Evolutionary conservation across 2,797 vertebrate species (phyloP), one percentile per base, ranked within the genome.

Genomic region (Lepilemur septentrionalis): DNA sequence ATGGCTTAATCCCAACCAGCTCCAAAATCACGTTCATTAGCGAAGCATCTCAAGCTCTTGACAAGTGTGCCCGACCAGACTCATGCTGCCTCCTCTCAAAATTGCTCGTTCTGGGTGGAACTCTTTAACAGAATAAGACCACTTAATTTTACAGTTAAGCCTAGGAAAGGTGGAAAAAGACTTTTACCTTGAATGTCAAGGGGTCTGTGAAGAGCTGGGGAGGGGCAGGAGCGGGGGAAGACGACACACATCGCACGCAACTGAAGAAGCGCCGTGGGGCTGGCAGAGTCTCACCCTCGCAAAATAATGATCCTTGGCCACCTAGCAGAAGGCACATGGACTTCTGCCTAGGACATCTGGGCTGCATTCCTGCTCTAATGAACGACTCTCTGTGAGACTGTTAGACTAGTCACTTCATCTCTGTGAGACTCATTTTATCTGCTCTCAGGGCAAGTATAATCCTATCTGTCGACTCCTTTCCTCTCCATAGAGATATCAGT

Each of bases 1-100:
- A 97, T 93, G 97, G 82, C 88, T 96, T 97, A 94, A 96, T 98
- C 96, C 87, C 48, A 94, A 78, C 78, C 81, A 94, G 95, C 82
- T 95, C 96, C 85, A 67, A 93, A 97, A 89, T 2, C 32, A 84
- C 63, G 85, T 96, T 97, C 96, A 92, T 98, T 97, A 97, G 82
- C n/a, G 0, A 67, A 76, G 83, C 59, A 69, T 76, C 90, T 79
- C 82, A 59, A 93, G 85, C 95, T 87, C 89, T 78, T 96, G 96
- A 73, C 95, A 94, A 85, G 94, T 61, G 0, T 18, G n/a, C 79
- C 91, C 7, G 73, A 63, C 69, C 63, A 92, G 83, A 57, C 84
- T 87, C 96, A 94, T 0, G 48, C 96, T 90, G 96, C 87, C 96
- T 93, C 81, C 83, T 92, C 30, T 84, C 69, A 61, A 79, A 95